phyloP scores from a whole-genome alignment of 2,888 invertebrate species.

The Pseudococcus viburni region DNA sequence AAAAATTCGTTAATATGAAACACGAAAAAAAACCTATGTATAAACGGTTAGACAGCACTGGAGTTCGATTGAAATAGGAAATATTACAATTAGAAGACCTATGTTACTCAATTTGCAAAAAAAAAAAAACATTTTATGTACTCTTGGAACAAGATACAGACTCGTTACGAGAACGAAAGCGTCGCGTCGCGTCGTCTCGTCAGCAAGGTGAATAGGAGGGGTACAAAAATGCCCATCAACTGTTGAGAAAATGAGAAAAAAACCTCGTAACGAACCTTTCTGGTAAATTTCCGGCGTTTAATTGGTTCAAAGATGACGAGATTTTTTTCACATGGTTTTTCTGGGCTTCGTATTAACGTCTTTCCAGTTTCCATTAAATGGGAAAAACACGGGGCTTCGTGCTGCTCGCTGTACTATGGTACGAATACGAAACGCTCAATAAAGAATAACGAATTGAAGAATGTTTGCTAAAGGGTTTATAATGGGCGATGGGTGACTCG shows the following conservation, averaged over 20 bases:
- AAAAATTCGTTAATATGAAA: too few relatives aligned
- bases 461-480: slow-evolving; percentile 50
- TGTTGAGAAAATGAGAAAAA: neutral
- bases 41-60: too few relatives aligned
- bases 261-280: slow-evolving; percentile 21
- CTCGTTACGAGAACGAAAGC: too few relatives aligned
- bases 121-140: too few relatives aligned
- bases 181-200: too few relatives aligned
- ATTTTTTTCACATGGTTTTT: neutral
- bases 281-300: slow-evolving; percentile 53
- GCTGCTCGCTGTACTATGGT: neutral
- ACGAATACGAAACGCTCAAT: slow-evolving; percentile 25
- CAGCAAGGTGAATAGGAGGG: neutral
- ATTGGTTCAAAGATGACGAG: slow-evolving; percentile 31
- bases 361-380: slow-evolving; percentile 21
- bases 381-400: neutral
- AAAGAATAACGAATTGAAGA: slow-evolving; percentile 49
- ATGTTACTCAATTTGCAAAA: too few relatives aligned
- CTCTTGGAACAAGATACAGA: too few relatives aligned
- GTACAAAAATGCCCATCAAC: neutral
- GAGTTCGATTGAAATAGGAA: too few relatives aligned
- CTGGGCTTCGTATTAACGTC: neutral
- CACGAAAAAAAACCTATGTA: too few relatives aligned
- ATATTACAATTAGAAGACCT: too few relatives aligned
- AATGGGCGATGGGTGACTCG: neutral